Evolutionary conservation across 2,888 invertebrate species (phyloP).

Genomic region (Melanostoma scalare): DNA sequence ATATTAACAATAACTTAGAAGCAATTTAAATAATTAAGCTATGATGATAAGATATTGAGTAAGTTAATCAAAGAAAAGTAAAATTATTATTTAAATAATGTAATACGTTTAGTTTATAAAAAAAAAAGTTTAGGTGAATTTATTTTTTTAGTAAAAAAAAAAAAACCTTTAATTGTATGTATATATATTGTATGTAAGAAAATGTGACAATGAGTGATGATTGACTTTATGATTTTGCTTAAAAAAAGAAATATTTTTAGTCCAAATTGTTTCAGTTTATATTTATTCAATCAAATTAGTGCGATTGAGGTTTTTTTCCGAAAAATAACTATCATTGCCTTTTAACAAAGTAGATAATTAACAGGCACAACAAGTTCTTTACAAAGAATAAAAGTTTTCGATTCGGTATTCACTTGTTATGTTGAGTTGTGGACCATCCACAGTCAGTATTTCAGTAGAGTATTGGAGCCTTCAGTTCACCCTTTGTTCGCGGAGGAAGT

Average conservation of each 20-base stretch:
- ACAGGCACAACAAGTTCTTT: too few species aligned
- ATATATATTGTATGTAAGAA: slow-evolving; percentile 60
- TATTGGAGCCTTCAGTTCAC: too few species aligned
- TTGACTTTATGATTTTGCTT: slow-evolving; percentile 22
- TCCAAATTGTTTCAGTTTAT: slow-evolving; percentile 20
- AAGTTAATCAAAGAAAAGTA: slow-evolving; percentile 40
- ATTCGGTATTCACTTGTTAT: too few species aligned
- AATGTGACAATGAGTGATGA: slow-evolving; percentile 43
- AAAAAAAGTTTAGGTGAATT: slow-evolving; percentile 49
- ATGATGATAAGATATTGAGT: slow-evolving; percentile 45
- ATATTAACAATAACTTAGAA: slow-evolving; percentile 66
- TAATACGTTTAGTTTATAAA: slow-evolving; percentile 30
- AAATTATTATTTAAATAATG: slow-evolving; percentile 8
- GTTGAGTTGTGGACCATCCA: too few species aligned
- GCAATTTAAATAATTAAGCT: slow-evolving; percentile 62
- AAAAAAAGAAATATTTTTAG: slow-evolving; percentile 19
- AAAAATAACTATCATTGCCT: slow-evolving; percentile 66
- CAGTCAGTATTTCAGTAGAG: too few species aligned
- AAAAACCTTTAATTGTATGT: slow-evolving; percentile 67
- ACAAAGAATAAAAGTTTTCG: too few species aligned
- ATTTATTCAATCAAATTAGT: slow-evolving; percentile 35
- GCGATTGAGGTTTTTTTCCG: slow-evolving; percentile 45
- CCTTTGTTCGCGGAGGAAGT: too few species aligned
- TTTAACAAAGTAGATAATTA: slow-evolving; percentile 23
- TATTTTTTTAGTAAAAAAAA: slow-evolving; percentile 31